These are phyloP conservation scores for Andrena hattorfiana DNA, from an alignment of 2,888 invertebrate genomes.

Conservation along the genomic window DNA sequence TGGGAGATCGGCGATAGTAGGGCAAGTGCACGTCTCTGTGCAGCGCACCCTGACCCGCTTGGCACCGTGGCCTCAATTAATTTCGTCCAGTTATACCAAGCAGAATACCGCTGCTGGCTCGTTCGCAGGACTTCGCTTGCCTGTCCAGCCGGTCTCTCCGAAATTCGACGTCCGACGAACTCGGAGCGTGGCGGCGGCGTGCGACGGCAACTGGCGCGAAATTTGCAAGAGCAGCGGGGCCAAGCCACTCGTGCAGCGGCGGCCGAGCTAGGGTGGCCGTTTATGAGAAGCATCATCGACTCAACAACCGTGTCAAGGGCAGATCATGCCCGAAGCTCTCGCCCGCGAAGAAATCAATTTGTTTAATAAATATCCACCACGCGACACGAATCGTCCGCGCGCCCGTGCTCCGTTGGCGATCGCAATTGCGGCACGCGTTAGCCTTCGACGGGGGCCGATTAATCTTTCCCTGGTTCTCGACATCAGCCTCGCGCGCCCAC, in stretches of 20 bases:
- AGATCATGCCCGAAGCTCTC: constrained; percentile 35
- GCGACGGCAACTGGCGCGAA: constrained; percentile 18
- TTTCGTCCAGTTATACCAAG: neutral
- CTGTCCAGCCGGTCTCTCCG: neutral
- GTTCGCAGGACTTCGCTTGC: too few relatives aligned
- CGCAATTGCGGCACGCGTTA: constrained; percentile 37
- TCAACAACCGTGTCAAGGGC: constrained; percentile 68
- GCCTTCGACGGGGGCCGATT: constrained; percentile 22
- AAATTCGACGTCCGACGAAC: neutral
- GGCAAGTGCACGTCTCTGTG: neutral
- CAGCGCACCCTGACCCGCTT: constrained; percentile 21
- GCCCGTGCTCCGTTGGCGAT: constrained; percentile 14
- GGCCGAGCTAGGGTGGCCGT: constrained; percentile 26
- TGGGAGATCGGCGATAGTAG: too few relatives aligned
- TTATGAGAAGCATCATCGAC: constrained; percentile 51
- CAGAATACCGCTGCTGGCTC: neutral
- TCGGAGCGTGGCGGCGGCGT: neutral
- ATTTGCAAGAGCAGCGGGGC: constrained; percentile 23
- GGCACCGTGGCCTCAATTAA: neutral
- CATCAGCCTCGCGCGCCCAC: neutral
- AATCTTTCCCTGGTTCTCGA: constrained; percentile 19
- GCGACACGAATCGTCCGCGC: constrained; percentile 6
- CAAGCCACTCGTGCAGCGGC: constrained; percentile 1
- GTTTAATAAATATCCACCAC: constrained; percentile 63
- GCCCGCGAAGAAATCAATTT: constrained; percentile 70